These are phyloP conservation scores for Ceryle rudis DNA, from an alignment of 2,797 vertebrate genomes.

Conservation along the genomic window DNA sequence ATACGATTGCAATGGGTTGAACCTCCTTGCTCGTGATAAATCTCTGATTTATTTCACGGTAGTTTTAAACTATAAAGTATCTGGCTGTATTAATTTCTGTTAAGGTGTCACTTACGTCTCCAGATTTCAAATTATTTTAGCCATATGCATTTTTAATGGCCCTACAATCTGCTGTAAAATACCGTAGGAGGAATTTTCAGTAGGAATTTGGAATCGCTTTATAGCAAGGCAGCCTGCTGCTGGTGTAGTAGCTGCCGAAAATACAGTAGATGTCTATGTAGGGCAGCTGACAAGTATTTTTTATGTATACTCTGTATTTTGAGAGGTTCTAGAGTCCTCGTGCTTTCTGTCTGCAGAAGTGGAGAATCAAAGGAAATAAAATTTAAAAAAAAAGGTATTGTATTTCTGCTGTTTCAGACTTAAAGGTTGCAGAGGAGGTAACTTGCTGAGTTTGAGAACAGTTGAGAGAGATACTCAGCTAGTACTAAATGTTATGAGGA, in stretches of 20 bases:
- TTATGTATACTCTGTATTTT: not conserved
- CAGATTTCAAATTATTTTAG: not conserved
- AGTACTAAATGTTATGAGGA: rapidly evolving
- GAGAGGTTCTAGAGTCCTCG: not conserved
- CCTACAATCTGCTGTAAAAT: not conserved
- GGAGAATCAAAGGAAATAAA: not conserved
- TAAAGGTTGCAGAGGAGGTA: not conserved
- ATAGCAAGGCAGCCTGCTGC: not conserved
- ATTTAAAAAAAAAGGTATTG: not conserved
- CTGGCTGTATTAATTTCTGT: not conserved
- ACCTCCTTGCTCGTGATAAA: not conserved
- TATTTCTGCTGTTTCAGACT: not conserved
- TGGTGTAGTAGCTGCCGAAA: constrained; percentile 43
- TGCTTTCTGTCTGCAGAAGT: not conserved
- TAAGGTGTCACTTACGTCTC: not conserved
- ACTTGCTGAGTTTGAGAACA: not conserved
- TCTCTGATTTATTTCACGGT: not conserved
- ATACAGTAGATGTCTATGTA: constrained; percentile 59
- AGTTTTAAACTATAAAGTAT: not conserved
- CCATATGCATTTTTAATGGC: not conserved
- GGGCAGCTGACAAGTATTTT: constrained; percentile 49
- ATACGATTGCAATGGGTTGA: not conserved
- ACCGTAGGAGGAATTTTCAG: not conserved
- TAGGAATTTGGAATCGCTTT: not conserved
- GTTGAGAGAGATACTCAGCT: rapidly evolving